Evolutionary conservation across 2,888 invertebrate species (phyloP).

Genomic region (Prosopocoilus inquinatus): DNA sequence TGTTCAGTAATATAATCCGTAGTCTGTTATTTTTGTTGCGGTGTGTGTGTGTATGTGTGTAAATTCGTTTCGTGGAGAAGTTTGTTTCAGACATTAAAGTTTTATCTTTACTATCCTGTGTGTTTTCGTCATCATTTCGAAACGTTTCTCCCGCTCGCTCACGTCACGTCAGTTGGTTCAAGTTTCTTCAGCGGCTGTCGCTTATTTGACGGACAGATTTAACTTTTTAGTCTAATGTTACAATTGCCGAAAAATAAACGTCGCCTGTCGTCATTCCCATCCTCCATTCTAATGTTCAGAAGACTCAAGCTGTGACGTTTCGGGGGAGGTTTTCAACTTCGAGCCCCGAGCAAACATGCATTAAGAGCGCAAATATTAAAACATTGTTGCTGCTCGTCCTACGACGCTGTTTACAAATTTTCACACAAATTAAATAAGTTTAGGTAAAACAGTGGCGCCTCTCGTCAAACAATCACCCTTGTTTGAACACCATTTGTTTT

Average conservation of each 20-base stretch:
- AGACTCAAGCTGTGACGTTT: background rate
- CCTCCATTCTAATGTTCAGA: background rate
- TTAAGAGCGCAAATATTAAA: background rate
- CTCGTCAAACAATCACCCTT: conserved; percentile 16
- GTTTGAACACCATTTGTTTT: conserved; percentile 25
- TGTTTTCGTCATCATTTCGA: conserved; percentile 3
- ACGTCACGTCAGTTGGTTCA: background rate
- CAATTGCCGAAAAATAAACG: conserved; percentile 7
- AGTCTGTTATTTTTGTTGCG: conserved; percentile 25
- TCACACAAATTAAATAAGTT: conserved; percentile 9
- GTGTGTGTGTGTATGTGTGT: conserved; percentile 11
- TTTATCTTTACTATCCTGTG: conserved; percentile 9
- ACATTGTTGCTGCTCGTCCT: background rate
- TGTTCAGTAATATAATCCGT: conserved; percentile 29
- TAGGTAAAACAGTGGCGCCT: conserved; percentile 22
- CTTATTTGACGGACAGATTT: conserved; percentile 5
- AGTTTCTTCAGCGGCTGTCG: background rate
- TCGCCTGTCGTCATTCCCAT: background rate
- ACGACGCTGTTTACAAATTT: conserved; percentile 1
- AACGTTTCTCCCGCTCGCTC: background rate
- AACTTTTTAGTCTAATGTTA: conserved; percentile 5
- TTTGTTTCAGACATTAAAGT: conserved; percentile 8
- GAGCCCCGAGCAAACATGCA: background rate
- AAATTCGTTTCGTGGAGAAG: conserved; percentile 11
- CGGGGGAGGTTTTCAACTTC: background rate